Percentiles rank a stretch among this genome's conserved stretches.
Evolutionary conservation across 1,140 invertebrate genomes (phyloP).

Genomic region (Drosophila yakuba): DNA sequence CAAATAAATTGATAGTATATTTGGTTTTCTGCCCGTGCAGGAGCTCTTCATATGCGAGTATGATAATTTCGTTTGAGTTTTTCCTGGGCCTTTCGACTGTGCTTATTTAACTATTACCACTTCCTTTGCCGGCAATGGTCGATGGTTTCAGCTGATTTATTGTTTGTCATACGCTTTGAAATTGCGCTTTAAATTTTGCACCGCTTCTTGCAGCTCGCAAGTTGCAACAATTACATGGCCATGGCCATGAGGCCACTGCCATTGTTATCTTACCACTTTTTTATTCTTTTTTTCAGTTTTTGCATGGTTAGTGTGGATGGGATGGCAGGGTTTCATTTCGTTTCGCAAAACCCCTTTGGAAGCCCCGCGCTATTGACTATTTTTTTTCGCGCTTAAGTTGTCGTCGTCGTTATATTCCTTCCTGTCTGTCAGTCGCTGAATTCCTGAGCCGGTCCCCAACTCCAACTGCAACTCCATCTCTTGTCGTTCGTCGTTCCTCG

Average conservation of each 20-base stretch:
- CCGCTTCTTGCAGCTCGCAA: conserved; percentile 47
- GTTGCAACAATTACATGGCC: conserved; percentile 77
- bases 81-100: conserved; percentile 22
- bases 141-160: conserved; percentile 79
- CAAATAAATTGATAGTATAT: too few relatives aligned
- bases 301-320: conserved; percentile 55
- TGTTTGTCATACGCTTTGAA: conserved; percentile 80
- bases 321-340: conserved; percentile 15
- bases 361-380: conserved; percentile 66
- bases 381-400: conserved; percentile 80
- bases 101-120: conserved; percentile 82
- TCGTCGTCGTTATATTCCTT: conserved; percentile 80
- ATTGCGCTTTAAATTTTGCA: conserved; percentile 82
- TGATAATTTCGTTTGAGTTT: conserved; percentile 78
- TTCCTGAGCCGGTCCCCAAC: conserved; percentile 57
- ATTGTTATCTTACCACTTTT: conserved; percentile 54
- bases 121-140: conserved; percentile 59
- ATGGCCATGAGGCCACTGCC: conserved; percentile 66
- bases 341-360: conserved; percentile 20
- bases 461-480: conserved; percentile 39
- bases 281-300: conserved; percentile 24
- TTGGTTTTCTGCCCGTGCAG: conserved; percentile 34
- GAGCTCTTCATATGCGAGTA: conserved; percentile 46
- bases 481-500: conserved; percentile 71
- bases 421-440: conserved; percentile 72